These are phyloP conservation scores for Sarcoramphus papa DNA, from an alignment of 2,797 vertebrate genomes.

Conservation along the genomic window DNA sequence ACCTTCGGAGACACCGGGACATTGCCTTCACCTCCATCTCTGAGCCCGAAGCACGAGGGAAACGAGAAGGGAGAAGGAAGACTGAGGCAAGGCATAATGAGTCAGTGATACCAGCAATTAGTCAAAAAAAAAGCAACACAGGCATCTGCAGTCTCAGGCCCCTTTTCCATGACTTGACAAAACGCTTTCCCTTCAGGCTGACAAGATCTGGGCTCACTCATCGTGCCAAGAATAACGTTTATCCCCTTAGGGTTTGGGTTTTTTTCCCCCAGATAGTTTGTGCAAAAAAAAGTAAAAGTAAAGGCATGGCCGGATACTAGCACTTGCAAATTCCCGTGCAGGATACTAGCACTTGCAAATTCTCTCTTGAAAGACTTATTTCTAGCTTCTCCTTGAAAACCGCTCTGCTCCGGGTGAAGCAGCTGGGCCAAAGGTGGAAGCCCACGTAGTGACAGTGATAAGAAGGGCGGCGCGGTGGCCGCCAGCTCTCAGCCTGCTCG, in stretches of 20 bases:
- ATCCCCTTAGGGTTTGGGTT: neutral
- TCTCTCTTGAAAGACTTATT: neutral
- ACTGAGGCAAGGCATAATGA: neutral
- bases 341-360: neutral
- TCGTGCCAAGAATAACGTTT: neutral
- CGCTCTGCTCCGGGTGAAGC: neutral
- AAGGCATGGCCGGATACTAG: neutral
- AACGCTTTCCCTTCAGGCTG: neutral
- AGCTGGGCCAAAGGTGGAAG: neutral
- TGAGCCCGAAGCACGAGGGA: neutral
- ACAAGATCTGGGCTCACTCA: neutral
- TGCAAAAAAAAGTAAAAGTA: neutral
- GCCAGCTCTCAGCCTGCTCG: neutral
- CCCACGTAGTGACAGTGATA: rapidly evolving
- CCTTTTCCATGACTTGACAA: neutral
- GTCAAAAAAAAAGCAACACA: neutral
- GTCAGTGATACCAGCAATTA: neutral
- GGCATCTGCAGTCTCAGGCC: neutral
- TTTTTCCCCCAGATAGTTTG: neutral
- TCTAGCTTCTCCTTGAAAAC: neutral
- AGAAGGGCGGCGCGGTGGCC: rapidly evolving
- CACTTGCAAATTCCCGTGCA: neutral
- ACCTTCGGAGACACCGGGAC: neutral
- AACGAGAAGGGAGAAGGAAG: neutral
- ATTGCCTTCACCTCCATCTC: neutral